Evolutionary conservation across 2,113 vertebrate species (phyloP), one percentile per base, ranked within the genome.

Genomic region (Hippocampus comes): DNA sequence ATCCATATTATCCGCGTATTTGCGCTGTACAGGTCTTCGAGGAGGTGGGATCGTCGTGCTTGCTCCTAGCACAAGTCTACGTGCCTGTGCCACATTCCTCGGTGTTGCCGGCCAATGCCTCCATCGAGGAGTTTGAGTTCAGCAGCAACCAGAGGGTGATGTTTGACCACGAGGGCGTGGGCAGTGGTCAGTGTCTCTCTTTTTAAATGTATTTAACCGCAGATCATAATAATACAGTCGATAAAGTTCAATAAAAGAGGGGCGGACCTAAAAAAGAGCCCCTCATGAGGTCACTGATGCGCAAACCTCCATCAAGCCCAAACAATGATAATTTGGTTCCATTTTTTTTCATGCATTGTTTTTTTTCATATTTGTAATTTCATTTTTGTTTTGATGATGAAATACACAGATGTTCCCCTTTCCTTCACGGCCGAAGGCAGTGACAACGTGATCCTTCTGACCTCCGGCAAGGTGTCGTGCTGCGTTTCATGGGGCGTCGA

Each of bases 141-240:
- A 99, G 97, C 92, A 97, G 96, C 72, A 91, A 92, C 85, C 97
- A 96, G 77, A 92, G 94, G 10, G 94, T 95, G 74, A 84, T 87
- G 53, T 91, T 95, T 75, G 94, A 96, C 84, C 97, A 99, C 0
- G 97, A 98, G 89, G 97, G 95, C 53, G 97, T 99, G 4, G 97
- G 97, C 66, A 99, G 97, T 25, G 96, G 97, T 99, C 91, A 67
- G 3, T 42, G 9, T 49, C 27, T 21, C 34, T 4, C 41, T 8
- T 48, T 4, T 38, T 38, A 38, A 38, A 34, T 34, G 34, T 38
- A 38, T 38, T 38, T 38, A 38, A 38, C 34, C 34, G 34, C 34
- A 38, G 34, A 38, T 38, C 34, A 38, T 38, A 38, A 6, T 38
- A 38, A 38, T 38, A 38, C 34, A 38, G 34, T 38, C 0, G 34